These are phyloP conservation scores for Lingula anatina DNA, from an alignment of 2,888 invertebrate species.

Conservation along the genomic window DNA sequence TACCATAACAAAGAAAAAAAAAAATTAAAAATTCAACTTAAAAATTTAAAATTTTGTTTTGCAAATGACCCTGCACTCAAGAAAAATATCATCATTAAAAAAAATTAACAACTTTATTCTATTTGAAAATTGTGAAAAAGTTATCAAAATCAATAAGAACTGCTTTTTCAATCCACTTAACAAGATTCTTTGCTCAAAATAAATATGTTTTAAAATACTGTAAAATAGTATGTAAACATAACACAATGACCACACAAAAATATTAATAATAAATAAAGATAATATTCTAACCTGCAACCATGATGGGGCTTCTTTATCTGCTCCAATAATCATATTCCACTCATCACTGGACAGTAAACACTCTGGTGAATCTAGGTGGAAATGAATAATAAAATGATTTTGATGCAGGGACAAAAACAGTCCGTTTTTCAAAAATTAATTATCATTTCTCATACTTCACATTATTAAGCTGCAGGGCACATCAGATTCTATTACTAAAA, in stretches of 20 bases:
- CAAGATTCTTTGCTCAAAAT: too few relatives aligned
- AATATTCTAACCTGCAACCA: constrained; percentile 36
- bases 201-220: too few relatives aligned
- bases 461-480: neutral
- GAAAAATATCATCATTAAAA: too few relatives aligned
- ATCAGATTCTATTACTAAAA: neutral
- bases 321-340: constrained; percentile 31
- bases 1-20: too few relatives aligned
- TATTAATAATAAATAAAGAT: too few relatives aligned
- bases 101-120: too few relatives aligned
- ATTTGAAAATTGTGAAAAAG: too few relatives aligned
- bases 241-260: too few relatives aligned
- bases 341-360: constrained; percentile 30
- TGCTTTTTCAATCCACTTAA: too few relatives aligned
- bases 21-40: neutral
- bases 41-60: neutral
- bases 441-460: neutral
- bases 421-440: neutral
- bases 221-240: too few relatives aligned
- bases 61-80: neutral
- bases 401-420: neutral
- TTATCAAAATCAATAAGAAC: too few relatives aligned
- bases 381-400: neutral
- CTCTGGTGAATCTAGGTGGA: constrained; percentile 13
- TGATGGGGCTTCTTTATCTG: constrained; percentile 24